phyloP scores from a whole-genome alignment of 2,888 invertebrate species.

The Sinhomidia bicolor region DNA sequence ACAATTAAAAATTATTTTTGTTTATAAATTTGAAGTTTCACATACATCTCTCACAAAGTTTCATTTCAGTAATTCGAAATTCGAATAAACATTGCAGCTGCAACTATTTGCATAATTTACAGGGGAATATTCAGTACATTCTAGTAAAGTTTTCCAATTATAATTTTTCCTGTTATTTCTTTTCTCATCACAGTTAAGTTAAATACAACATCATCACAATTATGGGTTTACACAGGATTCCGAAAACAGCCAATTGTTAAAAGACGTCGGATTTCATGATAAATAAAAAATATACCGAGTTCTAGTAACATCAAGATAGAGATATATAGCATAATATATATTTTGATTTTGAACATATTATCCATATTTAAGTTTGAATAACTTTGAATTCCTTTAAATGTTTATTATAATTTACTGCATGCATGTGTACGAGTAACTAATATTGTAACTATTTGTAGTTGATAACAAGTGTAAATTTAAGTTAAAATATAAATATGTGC shows the following conservation, averaged over 20 bases:
- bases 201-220: conserved; percentile 71
- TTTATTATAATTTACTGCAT: neutral
- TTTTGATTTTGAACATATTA: neutral
- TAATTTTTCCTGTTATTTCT: conserved; percentile 43
- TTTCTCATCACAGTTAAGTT: conserved; percentile 68
- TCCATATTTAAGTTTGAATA: neutral
- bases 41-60: neutral
- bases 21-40: neutral
- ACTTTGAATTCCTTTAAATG: neutral
- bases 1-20: conserved; percentile 9
- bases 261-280: neutral
- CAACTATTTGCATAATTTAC: conserved; percentile 1
- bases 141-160: neutral
- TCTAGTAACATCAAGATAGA: neutral
- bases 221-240: conserved; percentile 46
- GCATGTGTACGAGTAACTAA: neutral
- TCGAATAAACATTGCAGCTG: conserved; percentile 9
- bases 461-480: conserved; percentile 13
- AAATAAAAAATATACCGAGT: neutral
- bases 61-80: neutral
- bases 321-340: neutral
- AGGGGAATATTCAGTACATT: neutral
- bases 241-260: conserved; percentile 17
- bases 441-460: too few species aligned
- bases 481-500: conserved; percentile 13